Base-by-base conservation (phyloP, 2,888 invertebrate species). In the Agonum fuliginosum region DNA sequence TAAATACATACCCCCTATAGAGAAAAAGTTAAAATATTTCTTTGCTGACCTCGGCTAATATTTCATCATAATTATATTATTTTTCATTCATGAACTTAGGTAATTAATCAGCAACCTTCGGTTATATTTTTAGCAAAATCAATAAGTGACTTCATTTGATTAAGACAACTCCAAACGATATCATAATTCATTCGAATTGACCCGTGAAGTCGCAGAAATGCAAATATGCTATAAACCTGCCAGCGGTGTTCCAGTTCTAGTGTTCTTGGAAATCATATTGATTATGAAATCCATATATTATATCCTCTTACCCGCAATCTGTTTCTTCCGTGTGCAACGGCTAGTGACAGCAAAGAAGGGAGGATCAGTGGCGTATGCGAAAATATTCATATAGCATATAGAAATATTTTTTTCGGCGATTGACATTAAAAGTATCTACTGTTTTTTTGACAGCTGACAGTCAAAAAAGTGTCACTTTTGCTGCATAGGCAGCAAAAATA, bases 101-200 rank as follows among this genome's bases (percentile, higher is more conserved):
- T 54, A 3, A 54, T 54, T 54, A 54, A 22, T 24, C 22, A 12
- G 12, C 10, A 24, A 22, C 54, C 54, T 54, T 54, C 54, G 2
- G 22, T n/a, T 24, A 17, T 48, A 54, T 54, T 54, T 54, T 54
- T 54, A 54, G 54, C 54, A 54, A 54, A 48, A 54, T 54, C 54
- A 12, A 54, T 54, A 24, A 6, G n/a, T 24, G 24, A 54, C 24
- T 24, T 20, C 1, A 17, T 19, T 48, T 48, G 48, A 48, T 48
- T 54, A 54, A 54, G 24, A 54, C 22, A 22, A 54, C 19, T 17
- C 19, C 3, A 46, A 17, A 46, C 19, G 46, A 46, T 46, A 17
- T 46, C 46, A 17, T 46, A 17, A 46, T 46, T 46, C 19, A 19
- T 46, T 46, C 19, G 10, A 48, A 48, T 20, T 20, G 19, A 19